Evolutionary conservation across 2,888 invertebrate genomes (phyloP), one percentile per base, ranked within the genome.

Genomic region (Lepas anatifera): DNA sequence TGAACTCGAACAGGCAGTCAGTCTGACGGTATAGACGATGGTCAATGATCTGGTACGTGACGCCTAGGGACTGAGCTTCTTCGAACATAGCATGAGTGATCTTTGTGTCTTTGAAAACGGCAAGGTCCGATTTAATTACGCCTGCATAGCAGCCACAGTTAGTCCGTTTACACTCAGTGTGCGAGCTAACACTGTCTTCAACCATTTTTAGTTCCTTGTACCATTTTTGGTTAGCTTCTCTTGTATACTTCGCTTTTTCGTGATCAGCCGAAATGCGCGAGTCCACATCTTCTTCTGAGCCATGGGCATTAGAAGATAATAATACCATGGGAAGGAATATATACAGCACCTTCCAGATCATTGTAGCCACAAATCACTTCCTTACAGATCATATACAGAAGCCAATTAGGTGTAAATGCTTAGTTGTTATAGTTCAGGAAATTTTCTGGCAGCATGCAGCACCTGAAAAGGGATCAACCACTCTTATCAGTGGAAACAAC

Each of bases 1-100:
- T 85, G 22, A 92, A 87, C 48, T 95, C 95, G 80, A 97, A 98
- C 85, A 93, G 89, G 76, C 96, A 97, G 58, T 87, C 85, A 70
- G 85, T 84, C 73, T 93, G 88, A 68, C 96, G 84, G 78, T 91
- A 96, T 18, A 98, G 79, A 75, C 85, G 85, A 68, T 91, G 87
- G 76, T 87, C 80, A 72, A 92, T 87, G 73, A 97, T 88, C 84
- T 96, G 90, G 78, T 95, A 95, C 73, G 86, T 7, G 25, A 39
- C 39, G 10, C 37, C 39, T 2, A 25, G 37, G 25, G 13, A 2
- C 39, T 3, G n/a, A 3, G 64, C 64, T 16, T 39, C 37, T 39
- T 64, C 64, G 3, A 64, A 4, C 64, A 64, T 37, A 6, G 64
- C 37, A 11, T 39, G n/a, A 2, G 64, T 35, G 37, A 64, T 64